A percentile compares a stretch with the other conserved stretches of the same genome.
These are phyloP conservation scores for Myiotriccus ornatus DNA, from an alignment of 2,797 vertebrate species.

Conservation along the genomic window DNA sequence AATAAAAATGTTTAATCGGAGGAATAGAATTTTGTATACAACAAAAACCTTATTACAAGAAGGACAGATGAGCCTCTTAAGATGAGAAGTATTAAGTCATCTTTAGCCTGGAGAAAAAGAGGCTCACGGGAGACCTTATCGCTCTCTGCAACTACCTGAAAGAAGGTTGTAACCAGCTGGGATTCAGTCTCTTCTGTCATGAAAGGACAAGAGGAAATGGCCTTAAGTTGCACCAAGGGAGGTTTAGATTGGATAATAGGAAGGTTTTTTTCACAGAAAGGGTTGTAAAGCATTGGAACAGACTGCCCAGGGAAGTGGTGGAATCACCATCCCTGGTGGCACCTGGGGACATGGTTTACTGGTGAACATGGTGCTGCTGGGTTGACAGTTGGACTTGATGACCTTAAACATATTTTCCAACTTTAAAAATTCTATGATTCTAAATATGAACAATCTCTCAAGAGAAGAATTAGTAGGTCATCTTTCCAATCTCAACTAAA, in stretches of 20 bases:
- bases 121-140: not conserved
- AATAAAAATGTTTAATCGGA: not conserved
- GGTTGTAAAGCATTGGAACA: not conserved
- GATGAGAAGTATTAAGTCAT: not conserved
- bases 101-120: not conserved
- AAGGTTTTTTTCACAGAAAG: not conserved
- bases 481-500: not conserved
- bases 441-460: not conserved
- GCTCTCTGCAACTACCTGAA: not conserved
- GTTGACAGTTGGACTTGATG: not conserved
- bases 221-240: not conserved
- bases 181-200: not conserved
- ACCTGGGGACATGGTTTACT: not conserved
- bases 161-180: not conserved
- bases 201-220: not conserved
- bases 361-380: not conserved
- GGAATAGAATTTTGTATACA: not conserved
- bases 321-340: not conserved
- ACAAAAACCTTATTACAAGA: not conserved
- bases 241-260: not conserved
- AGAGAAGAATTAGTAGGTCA: not conserved
- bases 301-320: not conserved
- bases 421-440: not conserved
- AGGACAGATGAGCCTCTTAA: not conserved
- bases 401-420: not conserved